phyloP scores from a whole-genome alignment of 1,140 invertebrate species.

The Saccostrea glomerata region DNA sequence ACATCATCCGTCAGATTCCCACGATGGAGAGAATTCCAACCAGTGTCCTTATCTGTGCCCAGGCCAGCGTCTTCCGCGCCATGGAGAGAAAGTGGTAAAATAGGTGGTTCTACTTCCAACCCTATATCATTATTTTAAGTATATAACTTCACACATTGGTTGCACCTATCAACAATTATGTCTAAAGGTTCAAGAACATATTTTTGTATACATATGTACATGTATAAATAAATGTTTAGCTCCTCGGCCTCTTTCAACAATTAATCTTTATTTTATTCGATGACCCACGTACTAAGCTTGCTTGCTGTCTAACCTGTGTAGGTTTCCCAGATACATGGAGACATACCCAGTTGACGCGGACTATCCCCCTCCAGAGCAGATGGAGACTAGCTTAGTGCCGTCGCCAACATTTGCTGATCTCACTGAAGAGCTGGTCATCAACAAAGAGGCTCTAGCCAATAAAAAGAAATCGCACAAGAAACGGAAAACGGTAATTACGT shows the following conservation, averaged over 20 bases:
- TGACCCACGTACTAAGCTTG: no score
- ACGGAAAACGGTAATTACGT: constrained; percentile 33
- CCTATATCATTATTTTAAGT: not conserved
- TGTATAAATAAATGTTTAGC: not conserved
- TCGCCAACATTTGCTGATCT: constrained; percentile 14
- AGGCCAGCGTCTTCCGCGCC: constrained; percentile 58
- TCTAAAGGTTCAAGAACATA: not conserved
- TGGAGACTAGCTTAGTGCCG: not conserved
- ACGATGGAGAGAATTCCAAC: constrained; percentile 62
- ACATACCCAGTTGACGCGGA: constrained; percentile 42
- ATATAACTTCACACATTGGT: no score
- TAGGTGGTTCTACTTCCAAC: not conserved
- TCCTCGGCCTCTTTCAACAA: not conserved
- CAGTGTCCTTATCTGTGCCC: constrained; percentile 60
- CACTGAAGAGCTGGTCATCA: not conserved
- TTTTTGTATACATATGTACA: not conserved
- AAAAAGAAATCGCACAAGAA: constrained; percentile 30
- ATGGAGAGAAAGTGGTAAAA: constrained; percentile 65
- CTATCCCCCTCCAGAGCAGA: not conserved
- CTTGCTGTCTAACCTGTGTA: not conserved
- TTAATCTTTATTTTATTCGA: not conserved
- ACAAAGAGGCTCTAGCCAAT: not conserved
- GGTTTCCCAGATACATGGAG: constrained; percentile 50
- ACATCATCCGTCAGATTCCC: constrained; percentile 64
- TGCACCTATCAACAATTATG: not conserved